phyloP scores from a whole-genome alignment of 2,113 vertebrate genomes.

The Oncorhynchus masou region DNA sequence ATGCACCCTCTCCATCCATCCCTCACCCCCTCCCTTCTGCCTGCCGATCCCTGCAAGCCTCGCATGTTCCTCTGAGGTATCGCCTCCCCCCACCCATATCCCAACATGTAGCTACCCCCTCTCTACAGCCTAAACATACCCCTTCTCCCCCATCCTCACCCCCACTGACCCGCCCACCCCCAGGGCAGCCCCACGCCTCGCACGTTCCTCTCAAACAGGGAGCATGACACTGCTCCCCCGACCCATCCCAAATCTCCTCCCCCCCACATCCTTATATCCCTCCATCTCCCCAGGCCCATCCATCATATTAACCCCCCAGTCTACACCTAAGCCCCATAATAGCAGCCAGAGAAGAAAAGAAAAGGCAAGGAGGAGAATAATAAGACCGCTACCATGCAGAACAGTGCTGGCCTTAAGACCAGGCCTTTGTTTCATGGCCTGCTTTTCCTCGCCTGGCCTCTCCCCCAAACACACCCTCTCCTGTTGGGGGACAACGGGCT shows the following conservation, averaged over 20 bases:
- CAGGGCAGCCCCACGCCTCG: slow-evolving; percentile 59
- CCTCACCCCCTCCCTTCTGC: background rate
- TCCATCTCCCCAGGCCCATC: slow-evolving; percentile 48
- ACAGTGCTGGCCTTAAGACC: slow-evolving; percentile 60
- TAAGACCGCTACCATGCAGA: slow-evolving; percentile 72
- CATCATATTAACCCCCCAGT: slow-evolving; percentile 67
- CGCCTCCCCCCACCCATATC: slow-evolving; percentile 12
- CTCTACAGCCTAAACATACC: background rate
- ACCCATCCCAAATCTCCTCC: background rate
- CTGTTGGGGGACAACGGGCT: slow-evolving; percentile 60
- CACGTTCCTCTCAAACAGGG: slow-evolving; percentile 70
- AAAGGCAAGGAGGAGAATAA: slow-evolving; percentile 57
- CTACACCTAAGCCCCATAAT: slow-evolving; percentile 63
- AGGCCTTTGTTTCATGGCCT: slow-evolving; percentile 59
- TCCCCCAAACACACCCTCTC: slow-evolving; percentile 66
- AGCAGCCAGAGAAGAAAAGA: slow-evolving; percentile 60
- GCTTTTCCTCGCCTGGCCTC: slow-evolving; percentile 62
- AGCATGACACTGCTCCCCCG: slow-evolving; percentile 68
- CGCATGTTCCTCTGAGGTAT: too few species aligned
- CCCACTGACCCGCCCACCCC: slow-evolving; percentile 35
- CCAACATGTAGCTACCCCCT: slow-evolving; percentile 36
- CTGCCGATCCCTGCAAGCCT: background rate
- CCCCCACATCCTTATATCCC: slow-evolving; percentile 6
- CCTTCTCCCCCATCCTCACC: slow-evolving; percentile 3
- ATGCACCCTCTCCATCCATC: background rate